Conservation (phyloP, 1,140 invertebrate genomes). For the Drosophila prosaltans region DNA sequence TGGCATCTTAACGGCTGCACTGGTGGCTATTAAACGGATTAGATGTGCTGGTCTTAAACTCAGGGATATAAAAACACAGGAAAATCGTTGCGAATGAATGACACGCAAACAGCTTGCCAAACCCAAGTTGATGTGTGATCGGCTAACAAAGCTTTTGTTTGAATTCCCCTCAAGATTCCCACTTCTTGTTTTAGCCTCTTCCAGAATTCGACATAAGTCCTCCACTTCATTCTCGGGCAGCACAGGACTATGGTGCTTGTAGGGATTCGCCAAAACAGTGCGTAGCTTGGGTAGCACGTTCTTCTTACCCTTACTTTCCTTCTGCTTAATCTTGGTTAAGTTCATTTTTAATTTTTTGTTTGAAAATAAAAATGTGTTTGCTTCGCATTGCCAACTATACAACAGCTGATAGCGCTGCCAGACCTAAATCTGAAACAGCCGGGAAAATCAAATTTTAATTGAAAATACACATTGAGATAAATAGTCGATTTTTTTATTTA, state of each 20-base stretch:
- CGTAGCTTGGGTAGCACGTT: slow-evolving; percentile 60
- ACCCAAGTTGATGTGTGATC: slow-evolving; percentile 52
- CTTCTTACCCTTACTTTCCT: slow-evolving; percentile 64
- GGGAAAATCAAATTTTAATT: slow-evolving; percentile 1
- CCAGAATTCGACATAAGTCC: slow-evolving; percentile 36
- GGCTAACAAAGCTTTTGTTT: slow-evolving; percentile 42
- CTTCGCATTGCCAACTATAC: neutral
- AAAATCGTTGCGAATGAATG: slow-evolving; percentile 54
- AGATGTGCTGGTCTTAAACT: slow-evolving; percentile 63
- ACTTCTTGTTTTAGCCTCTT: slow-evolving; percentile 18
- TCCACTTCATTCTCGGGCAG: slow-evolving; percentile 44
- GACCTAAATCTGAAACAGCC: neutral
- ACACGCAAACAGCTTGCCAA: slow-evolving; percentile 62
- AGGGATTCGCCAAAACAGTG: slow-evolving; percentile 62
- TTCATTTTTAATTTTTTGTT: slow-evolving; percentile 38
- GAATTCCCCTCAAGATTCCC: neutral
- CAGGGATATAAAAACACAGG: slow-evolving; percentile 60
- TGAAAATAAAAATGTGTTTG: neutral
- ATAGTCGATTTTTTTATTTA: too few species aligned
- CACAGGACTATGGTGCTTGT: slow-evolving; percentile 64
- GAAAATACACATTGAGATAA: neutral
- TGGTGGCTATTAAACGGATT: slow-evolving; percentile 59
- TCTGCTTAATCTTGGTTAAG: slow-evolving; percentile 57
- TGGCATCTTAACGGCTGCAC: slow-evolving; percentile 54
- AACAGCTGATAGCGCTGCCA: neutral